phyloP scores from a whole-genome alignment of 1,140 invertebrate species.

The Caenorhabditis latens region DNA sequence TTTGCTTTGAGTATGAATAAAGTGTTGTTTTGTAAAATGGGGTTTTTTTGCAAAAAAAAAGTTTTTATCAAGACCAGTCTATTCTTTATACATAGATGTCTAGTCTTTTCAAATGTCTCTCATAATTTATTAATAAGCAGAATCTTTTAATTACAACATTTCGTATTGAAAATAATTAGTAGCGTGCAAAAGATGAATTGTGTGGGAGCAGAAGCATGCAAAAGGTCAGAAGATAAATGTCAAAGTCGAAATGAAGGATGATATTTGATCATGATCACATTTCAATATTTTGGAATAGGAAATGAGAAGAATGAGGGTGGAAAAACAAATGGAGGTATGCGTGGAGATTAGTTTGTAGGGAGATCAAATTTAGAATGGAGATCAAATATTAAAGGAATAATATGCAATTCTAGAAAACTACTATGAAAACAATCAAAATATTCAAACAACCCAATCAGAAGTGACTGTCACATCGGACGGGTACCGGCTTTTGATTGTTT shows the following conservation, averaged over 20 bases:
- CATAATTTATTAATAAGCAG: not conserved
- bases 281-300: not conserved
- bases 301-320: not conserved
- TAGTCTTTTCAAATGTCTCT: not conserved
- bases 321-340: not conserved
- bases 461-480: no score
- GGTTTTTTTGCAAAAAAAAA: not conserved
- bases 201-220: not conserved
- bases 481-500: no score
- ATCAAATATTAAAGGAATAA: not conserved
- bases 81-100: not conserved
- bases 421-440: no score
- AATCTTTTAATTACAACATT: not conserved
- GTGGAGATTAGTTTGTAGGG: not conserved
- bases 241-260: not conserved
- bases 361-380: not conserved
- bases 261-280: slow-evolving; percentile 13
- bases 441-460: no score
- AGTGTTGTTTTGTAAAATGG: slow-evolving; percentile 3
- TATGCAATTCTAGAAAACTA: no score
- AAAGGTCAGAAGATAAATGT: slow-evolving; percentile 2
- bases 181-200: not conserved
- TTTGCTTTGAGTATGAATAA: slow-evolving; percentile 1
- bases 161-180: not conserved
- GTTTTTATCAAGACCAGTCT: not conserved